Conservation (phyloP, 2,113 vertebrate genomes). For the Microcebus murinus region DNA sequence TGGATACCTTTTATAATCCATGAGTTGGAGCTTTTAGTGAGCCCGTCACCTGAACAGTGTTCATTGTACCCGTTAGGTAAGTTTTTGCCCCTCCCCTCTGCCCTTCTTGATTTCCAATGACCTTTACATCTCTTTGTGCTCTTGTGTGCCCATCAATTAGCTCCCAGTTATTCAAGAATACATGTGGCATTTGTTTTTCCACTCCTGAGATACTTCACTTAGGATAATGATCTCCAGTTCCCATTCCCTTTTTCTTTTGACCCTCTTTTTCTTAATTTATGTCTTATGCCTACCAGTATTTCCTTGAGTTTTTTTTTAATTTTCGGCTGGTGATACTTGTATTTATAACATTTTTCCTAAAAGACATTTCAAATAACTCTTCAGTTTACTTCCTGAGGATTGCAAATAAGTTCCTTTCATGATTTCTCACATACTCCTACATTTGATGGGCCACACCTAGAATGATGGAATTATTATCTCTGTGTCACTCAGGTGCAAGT, state of each 20-base stretch:
- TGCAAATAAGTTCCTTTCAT: background rate
- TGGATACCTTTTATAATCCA: too few relatives aligned
- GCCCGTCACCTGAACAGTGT: too few relatives aligned
- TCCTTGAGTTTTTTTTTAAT: background rate
- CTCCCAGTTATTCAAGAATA: too few relatives aligned
- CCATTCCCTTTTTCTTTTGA: background rate
- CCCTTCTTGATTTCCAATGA: too few relatives aligned
- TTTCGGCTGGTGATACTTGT: slow-evolving; percentile 22
- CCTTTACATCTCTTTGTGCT: too few relatives aligned
- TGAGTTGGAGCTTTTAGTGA: too few relatives aligned
- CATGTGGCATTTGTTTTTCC: background rate
- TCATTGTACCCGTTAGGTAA: too few relatives aligned
- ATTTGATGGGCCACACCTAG: background rate
- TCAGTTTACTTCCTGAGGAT: slow-evolving; percentile 3
- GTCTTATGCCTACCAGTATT: background rate
- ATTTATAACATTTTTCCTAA: slow-evolving; percentile 22
- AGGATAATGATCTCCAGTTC: too few relatives aligned
- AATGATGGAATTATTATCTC: background rate
- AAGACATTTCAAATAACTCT: slow-evolving; percentile 24
- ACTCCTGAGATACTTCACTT: background rate
- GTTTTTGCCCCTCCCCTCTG: too few relatives aligned
- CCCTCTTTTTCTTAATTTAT: background rate
- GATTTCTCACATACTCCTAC: background rate
- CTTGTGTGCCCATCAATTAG: too few relatives aligned
- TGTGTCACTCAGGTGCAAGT: slow-evolving; percentile 15